These are phyloP conservation scores for Poicephalus gulielmi DNA, from an alignment of 2,113 vertebrate species.

Conservation along the genomic window DNA sequence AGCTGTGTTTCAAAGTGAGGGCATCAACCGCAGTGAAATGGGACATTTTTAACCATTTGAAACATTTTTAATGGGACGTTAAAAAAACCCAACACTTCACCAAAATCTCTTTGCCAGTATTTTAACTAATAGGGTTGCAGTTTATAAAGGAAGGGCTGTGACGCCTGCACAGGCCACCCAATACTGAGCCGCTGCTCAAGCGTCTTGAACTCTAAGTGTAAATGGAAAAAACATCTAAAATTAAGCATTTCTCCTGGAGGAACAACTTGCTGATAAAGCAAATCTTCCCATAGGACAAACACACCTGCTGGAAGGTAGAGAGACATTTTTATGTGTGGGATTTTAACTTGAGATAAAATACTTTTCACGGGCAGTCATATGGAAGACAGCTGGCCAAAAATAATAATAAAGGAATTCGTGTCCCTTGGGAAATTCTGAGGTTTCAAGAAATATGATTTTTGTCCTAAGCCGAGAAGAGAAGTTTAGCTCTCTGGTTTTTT, in stretches of 20 bases:
- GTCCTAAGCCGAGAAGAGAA: background rate
- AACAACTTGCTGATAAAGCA: constrained; percentile 64
- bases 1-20: constrained; percentile 58
- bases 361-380: constrained; percentile 60
- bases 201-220: constrained; percentile 67
- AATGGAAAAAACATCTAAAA: constrained; percentile 69
- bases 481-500: background rate
- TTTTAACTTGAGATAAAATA: constrained; percentile 67
- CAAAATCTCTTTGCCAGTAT: constrained; percentile 58
- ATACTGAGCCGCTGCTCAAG: constrained; percentile 32
- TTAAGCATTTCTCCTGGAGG: constrained; percentile 57
- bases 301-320: constrained; percentile 66
- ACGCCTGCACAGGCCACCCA: constrained; percentile 60
- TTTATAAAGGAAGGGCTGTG: constrained; percentile 30
- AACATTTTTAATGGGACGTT: constrained; percentile 42
- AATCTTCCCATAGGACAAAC: constrained; percentile 47
- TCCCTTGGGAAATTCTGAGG: constrained; percentile 47
- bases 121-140: constrained; percentile 42
- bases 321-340: constrained; percentile 56
- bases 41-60: constrained; percentile 58
- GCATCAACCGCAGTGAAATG: constrained; percentile 36
- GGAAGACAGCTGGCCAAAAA: constrained; percentile 68
- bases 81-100: background rate
- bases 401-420: constrained; percentile 61
- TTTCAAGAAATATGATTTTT: constrained; percentile 44